Evolutionary conservation across 1,140 invertebrate species (phyloP), one percentile per base, ranked within the genome.

Genomic region (Drosophila tropicalis): DNA sequence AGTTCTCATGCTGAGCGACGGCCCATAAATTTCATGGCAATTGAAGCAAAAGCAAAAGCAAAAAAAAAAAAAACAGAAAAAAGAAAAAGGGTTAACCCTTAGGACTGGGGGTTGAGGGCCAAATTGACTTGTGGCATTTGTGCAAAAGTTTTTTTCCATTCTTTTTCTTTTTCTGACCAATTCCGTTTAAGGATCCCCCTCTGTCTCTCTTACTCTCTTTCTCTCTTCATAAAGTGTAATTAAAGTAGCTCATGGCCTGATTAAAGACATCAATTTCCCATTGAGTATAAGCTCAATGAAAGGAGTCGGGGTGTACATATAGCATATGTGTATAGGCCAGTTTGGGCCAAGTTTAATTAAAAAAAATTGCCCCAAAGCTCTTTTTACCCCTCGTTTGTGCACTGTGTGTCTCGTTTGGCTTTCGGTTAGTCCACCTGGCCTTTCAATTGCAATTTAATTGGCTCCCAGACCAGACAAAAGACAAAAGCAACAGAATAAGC

Each of bases 1-100:
- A 87, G 70, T 87, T 87, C 44, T 51, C 83, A 76, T 80, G 83
- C 84, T 87, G 83, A 72, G 83, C 84, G 76, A 70, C 70, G 75
- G 71, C 80, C 77, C 80, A 87, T 87, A 89, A 87, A 87, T 87
- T 87, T 89, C 84, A 77, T 84, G 67, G 72, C 83, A 83, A 87
- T 87, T 77, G 76, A 89, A 86, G 83, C 79, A 68, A 60, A 54
- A 41, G 47, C 57, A 67, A 54, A 69, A 66, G 56, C 36, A 68
- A 68, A 36, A 64, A 76, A 39, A 40, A 40, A 61, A 56, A 36
- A 5, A 36, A 74, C 77, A 86, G 81, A 39, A 40, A 40, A 61
- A 56, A 40, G 10, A 36, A 74, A 81, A 86, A 76, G 81, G 82
- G 78, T 86, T 86, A 78, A 79, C 61, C 68, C 39, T 41, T 41